These are phyloP conservation scores for Pantherophis alleghaniensis DNA, from an alignment of 2,797 vertebrate species.

Conservation along the genomic window DNA sequence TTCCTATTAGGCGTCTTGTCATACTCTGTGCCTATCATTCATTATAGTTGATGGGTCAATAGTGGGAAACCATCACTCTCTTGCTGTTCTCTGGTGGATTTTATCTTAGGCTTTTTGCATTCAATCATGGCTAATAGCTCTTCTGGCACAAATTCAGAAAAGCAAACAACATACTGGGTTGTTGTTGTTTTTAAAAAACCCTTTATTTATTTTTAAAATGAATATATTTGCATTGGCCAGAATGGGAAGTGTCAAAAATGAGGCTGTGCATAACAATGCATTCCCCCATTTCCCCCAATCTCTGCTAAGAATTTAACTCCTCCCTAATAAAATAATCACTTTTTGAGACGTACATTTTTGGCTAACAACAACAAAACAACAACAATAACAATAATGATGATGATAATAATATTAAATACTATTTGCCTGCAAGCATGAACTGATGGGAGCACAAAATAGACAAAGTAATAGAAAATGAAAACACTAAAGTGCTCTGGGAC, in stretches of 20 bases:
- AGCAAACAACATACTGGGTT: constrained; percentile 46
- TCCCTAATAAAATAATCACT: constrained; percentile 40
- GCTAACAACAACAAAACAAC: background rate
- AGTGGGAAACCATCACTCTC: constrained; percentile 65
- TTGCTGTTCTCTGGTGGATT: constrained; percentile 73
- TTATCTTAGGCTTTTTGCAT: constrained; percentile 73
- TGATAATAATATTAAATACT: background rate
- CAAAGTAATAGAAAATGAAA: background rate
- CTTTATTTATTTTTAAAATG: constrained; percentile 46
- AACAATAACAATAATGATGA: background rate
- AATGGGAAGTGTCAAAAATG: constrained; percentile 43
- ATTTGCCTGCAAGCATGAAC: background rate
- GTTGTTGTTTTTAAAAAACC: constrained; percentile 53
- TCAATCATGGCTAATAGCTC: constrained; percentile 87
- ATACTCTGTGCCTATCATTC: constrained; percentile 65
- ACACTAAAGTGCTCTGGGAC: background rate
- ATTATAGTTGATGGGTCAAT: constrained; percentile 66
- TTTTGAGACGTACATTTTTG: constrained; percentile 22
- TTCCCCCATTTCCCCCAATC: background rate
- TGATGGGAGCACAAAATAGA: background rate
- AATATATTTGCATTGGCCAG: constrained; percentile 48
- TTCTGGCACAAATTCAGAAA: constrained; percentile 79
- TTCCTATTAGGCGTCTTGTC: constrained; percentile 59
- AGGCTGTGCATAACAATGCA: constrained; percentile 28
- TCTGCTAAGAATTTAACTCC: constrained; percentile 16